phyloP scores from a whole-genome alignment of 1,140 invertebrate species.

The Megathymus violae region DNA sequence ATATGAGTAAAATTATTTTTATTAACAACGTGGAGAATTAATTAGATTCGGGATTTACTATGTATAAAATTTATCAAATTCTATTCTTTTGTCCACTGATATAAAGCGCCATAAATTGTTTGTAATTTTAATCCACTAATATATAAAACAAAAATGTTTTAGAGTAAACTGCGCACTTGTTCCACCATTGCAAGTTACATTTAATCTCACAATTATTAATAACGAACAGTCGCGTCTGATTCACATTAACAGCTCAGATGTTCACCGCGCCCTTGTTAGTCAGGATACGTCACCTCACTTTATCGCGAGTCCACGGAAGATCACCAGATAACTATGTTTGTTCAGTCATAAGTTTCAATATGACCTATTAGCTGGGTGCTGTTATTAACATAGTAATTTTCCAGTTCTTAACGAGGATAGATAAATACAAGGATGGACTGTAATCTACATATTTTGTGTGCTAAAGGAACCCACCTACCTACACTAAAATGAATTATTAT shows the following conservation, averaged over 20 bases:
- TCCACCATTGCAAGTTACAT: constrained; percentile 2
- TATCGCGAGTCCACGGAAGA: constrained; percentile 25
- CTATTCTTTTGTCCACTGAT: no score
- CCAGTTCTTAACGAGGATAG: constrained; percentile 9
- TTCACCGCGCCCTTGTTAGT: constrained; percentile 1
- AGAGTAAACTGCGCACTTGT: not conserved
- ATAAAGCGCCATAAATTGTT: no score
- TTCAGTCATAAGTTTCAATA: constrained; percentile 11
- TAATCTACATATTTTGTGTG: not conserved
- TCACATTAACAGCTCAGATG: constrained; percentile 7
- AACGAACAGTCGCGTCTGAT: constrained; percentile 13
- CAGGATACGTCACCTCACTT: constrained; percentile 17
- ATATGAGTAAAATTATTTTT: no score
- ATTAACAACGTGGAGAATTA: no score
- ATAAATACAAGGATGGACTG: constrained; percentile 8
- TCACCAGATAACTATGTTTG: constrained; percentile 24
- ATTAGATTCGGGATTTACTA: no score
- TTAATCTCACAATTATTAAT: constrained; percentile 18
- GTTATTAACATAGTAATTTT: constrained; percentile 29
- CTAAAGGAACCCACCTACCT: no score
- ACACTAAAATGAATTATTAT: no score
- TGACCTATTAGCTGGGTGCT: constrained; percentile 9
- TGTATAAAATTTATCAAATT: no score
- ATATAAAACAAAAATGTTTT: no score
- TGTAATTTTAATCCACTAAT: no score